A percentile compares a stretch with the other conserved stretches of the same genome.
phyloP scores from a whole-genome alignment of 1,140 invertebrate genomes.

The Apis laboriosa region DNA sequence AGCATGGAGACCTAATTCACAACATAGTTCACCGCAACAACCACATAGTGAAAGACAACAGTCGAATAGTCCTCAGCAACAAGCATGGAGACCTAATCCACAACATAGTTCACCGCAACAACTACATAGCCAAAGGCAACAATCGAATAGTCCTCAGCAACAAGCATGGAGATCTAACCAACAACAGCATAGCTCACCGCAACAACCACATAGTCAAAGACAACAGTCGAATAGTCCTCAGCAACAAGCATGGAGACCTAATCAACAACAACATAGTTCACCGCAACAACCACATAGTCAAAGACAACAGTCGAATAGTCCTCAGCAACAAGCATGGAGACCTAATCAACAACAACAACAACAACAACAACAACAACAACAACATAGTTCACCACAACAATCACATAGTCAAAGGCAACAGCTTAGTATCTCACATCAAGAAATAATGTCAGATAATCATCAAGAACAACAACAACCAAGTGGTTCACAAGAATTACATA shows the following conservation, averaged over 20 bases:
- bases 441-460: neutral
- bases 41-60: neutral
- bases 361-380: slow-evolving; percentile 36
- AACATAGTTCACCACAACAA: slow-evolving; percentile 13
- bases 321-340: slow-evolving; percentile 20
- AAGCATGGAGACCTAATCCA: neutral
- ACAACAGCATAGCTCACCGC: neutral
- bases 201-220: neutral
- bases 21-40: neutral
- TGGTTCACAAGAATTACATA: too few species aligned
- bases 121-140: neutral
- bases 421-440: slow-evolving; percentile 7
- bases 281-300: neutral
- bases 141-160: neutral
- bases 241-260: neutral
- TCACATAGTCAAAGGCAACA: neutral
- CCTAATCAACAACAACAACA: slow-evolving; percentile 28
- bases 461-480: neutral
- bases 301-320: slow-evolving; percentile 1
- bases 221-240: neutral
- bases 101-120: neutral
- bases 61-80: neutral
- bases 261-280: neutral
- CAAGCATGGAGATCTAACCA: too few species aligned
- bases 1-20: too few species aligned